A percentile compares a stretch with the other conserved stretches of the same genome.
phyloP scores from a whole-genome alignment of 2,797 vertebrate genomes.

The Allobates femoralis region DNA sequence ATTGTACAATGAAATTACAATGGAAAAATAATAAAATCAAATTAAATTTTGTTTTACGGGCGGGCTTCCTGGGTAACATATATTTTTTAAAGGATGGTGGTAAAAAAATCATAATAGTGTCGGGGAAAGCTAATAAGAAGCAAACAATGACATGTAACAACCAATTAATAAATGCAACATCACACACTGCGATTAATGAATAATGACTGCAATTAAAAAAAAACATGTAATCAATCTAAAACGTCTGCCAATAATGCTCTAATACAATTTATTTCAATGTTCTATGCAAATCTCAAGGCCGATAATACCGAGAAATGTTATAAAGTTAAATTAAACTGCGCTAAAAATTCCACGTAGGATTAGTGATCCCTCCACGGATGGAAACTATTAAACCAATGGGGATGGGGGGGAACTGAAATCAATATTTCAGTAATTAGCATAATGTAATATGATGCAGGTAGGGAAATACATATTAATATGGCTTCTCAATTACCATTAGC shows the following conservation, averaged over 20 bases:
- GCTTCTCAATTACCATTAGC: too few relatives aligned
- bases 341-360: not conserved
- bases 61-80: not conserved
- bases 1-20: too few relatives aligned
- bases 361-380: not conserved
- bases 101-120: not conserved
- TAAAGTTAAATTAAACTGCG: not conserved
- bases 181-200: not conserved
- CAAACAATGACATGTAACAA: not conserved
- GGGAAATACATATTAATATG: too few relatives aligned
- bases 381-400: not conserved
- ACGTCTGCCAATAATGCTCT: not conserved
- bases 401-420: too few relatives aligned
- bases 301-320: not conserved
- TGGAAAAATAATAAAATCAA: too few relatives aligned
- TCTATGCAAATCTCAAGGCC: not conserved
- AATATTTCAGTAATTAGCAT: too few relatives aligned
- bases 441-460: too few relatives aligned
- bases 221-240: not conserved
- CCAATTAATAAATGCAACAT: not conserved
- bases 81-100: not conserved
- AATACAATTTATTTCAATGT: slow-evolving; percentile 1
- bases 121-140: not conserved
- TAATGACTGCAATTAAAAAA: slow-evolving; percentile 1
- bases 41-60: too few relatives aligned